Conservation (phyloP, 2,113 vertebrate species). For the Scytalopus superciliaris region DNA sequence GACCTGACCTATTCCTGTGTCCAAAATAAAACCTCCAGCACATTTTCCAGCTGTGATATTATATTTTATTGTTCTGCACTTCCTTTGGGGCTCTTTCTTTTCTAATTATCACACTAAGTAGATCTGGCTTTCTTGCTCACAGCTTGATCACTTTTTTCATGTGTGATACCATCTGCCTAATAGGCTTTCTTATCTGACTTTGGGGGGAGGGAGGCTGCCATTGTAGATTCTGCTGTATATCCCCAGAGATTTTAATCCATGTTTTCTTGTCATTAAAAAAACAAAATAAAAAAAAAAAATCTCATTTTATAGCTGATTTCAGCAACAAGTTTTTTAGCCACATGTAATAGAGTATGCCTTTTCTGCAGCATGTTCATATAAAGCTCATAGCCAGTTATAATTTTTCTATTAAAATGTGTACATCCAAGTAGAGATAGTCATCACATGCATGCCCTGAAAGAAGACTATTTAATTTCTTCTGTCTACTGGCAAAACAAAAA, state of each 20-base stretch:
- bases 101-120: conserved; percentile 66
- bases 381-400: neutral
- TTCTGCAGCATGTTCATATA: neutral
- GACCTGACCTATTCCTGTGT: neutral
- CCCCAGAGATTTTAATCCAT: conserved; percentile 40
- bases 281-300: neutral
- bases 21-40: neutral
- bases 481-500: neutral
- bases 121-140: conserved; percentile 54
- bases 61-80: conserved; percentile 19
- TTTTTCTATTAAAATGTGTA: neutral
- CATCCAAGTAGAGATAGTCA: neutral
- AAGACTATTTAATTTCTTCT: neutral
- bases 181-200: conserved; percentile 57
- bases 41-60: conserved; percentile 36
- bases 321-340: conserved; percentile 59
- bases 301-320: conserved; percentile 57
- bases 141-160: conserved; percentile 61
- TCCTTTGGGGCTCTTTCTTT: conserved; percentile 44
- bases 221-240: conserved; percentile 34
- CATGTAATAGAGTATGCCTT: neutral
- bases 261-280: conserved; percentile 44
- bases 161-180: conserved; percentile 68
- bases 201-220: neutral
- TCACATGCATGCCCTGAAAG: neutral